Evolutionary conservation across 2,888 invertebrate species (phyloP).

Genomic region (Loripinus fragilis): DNA sequence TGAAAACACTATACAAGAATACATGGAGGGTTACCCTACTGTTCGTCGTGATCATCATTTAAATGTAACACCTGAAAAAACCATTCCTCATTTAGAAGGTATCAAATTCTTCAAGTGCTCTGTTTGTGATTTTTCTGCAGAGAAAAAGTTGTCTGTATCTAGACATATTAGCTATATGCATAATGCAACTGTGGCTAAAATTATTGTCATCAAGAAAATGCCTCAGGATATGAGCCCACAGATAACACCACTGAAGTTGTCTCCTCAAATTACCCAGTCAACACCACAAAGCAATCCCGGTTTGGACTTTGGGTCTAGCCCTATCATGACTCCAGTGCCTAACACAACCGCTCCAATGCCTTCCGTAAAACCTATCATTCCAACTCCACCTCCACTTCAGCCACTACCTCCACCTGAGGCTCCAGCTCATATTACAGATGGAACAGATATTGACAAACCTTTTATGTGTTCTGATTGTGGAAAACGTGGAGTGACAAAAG

Average conservation of each 20-base stretch:
- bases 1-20: conserved; percentile 76
- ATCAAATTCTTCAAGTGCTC: conserved; percentile 91
- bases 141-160: conserved; percentile 98
- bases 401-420: background rate
- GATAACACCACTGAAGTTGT: background rate
- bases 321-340: background rate
- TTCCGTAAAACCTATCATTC: background rate
- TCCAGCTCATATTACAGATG: background rate
- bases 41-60: conserved; percentile 73
- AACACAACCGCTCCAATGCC: background rate
- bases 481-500: conserved; percentile 71
- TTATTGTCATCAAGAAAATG: conserved; percentile 23
- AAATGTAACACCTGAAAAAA: conserved; percentile 51
- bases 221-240: background rate
- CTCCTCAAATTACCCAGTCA: background rate
- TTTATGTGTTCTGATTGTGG: conserved; percentile 78
- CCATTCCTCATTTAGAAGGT: conserved; percentile 5
- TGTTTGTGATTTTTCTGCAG: conserved; percentile 95
- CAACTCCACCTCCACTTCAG: background rate
- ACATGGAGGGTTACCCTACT: conserved; percentile 72
- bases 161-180: conserved; percentile 91
- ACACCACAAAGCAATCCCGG: background rate
- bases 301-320: background rate
- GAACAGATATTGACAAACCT: conserved; percentile 54
- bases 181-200: conserved; percentile 18